Evolutionary conservation across 2,113 vertebrate species (phyloP), one percentile per base, ranked within the genome.

Genomic region (Chaetodon trifascialis): DNA sequence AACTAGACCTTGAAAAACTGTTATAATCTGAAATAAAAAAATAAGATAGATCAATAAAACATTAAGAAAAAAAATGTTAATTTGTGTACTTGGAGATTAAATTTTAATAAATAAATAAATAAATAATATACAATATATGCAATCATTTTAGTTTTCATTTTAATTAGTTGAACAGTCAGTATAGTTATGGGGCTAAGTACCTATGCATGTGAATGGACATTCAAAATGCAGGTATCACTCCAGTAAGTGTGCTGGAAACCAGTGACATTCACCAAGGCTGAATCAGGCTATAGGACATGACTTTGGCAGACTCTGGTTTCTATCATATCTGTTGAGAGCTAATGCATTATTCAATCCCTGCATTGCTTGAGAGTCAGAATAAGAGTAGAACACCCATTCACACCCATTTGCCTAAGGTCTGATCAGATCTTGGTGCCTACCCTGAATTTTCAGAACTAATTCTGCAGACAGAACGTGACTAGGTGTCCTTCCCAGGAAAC

Each of bases 301-400:
- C 79, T 87, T 79, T 54, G 68, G 60, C 65, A 73, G 51, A 60
- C 68, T 56, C 52, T 68, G 55, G 80, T 87, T 90, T 84, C 55
- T 73, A 73, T 90, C 82, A 76, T 66, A 87, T 86, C 84, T 74
- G 73, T 77, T 71, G 67, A 77, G 67, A 84, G 62, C 63, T 58
- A 65, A 86, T 91, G 82, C 84, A 91, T 94, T 90, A 91, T 92
- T 91, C 85, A 90, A 16, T 69, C 49, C 71, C 51, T 73, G 51
- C 62, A 74, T 52, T 67, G 44, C n/a, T 47, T 4, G 44, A 76
- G 81, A 78, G 56, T 49, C 36, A 25, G 73, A 76, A 85, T 81
- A 66, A 81, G 66, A 82, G 86, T 17, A 80, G 67, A 72, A 80
- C 68, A 83, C 46, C 71, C 30, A 66, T 87, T 90, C 73, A 73